These are phyloP conservation scores for Liodrosophila aerea DNA, from an alignment of 2,888 invertebrate genomes.

Conservation along the genomic window DNA sequence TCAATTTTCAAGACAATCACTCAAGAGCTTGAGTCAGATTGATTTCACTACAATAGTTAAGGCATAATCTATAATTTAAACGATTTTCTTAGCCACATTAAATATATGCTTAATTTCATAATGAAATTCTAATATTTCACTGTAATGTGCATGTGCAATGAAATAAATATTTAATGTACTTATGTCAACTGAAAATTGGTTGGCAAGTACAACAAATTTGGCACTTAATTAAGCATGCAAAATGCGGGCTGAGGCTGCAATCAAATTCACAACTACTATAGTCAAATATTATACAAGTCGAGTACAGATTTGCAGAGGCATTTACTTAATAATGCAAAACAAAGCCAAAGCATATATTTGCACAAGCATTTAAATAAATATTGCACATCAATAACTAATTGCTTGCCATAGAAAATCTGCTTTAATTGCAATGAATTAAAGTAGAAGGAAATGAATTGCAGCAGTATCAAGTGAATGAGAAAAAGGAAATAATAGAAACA, in stretches of 20 bases:
- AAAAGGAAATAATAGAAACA: too few species aligned
- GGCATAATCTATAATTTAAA: too few species aligned
- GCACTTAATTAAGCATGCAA: conserved; percentile 21
- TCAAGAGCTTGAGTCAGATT: too few species aligned
- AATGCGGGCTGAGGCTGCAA: conserved; percentile 20
- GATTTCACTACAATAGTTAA: too few species aligned
- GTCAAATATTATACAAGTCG: conserved; percentile 12
- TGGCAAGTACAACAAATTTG: conserved; percentile 20
- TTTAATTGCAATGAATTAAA: conserved; percentile 12
- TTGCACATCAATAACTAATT: conserved; percentile 30
- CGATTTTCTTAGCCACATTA: too few species aligned
- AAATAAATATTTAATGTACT: conserved; percentile 23
- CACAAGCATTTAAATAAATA: conserved; percentile 27
- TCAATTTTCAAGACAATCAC: too few species aligned
- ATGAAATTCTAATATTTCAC: not conserved
- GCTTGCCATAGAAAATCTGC: conserved; percentile 6
- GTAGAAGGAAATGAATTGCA: too few species aligned
- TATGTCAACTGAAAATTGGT: conserved; percentile 11
- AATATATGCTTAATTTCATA: conserved; percentile 8
- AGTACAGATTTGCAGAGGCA: conserved; percentile 1
- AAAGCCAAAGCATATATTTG: conserved; percentile 15
- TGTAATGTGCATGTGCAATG: not conserved
- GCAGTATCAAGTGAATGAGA: too few species aligned
- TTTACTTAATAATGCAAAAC: conserved; percentile 23
- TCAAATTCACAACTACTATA: conserved; percentile 20